These are phyloP conservation scores for Stratiomys singularior DNA, from an alignment of 2,888 invertebrate genomes.

Conservation along the genomic window DNA sequence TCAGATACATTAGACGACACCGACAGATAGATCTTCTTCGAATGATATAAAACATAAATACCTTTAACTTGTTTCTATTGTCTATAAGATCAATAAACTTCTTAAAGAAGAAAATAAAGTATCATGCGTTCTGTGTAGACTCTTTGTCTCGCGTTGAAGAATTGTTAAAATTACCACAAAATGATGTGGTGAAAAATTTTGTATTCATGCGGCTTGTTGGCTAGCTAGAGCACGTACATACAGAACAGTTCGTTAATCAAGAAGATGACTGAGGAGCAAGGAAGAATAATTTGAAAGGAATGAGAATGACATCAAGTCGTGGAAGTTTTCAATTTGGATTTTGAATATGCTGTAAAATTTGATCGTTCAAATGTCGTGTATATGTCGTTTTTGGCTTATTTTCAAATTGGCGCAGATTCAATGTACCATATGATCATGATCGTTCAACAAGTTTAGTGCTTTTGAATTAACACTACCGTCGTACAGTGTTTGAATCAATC, in stretches of 20 bases:
- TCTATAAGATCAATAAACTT: slow-evolving; percentile 45
- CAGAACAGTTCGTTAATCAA: neutral
- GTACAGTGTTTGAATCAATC: neutral
- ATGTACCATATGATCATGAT: slow-evolving; percentile 46
- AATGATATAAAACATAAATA: slow-evolving; percentile 19
- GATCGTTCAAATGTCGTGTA: neutral
- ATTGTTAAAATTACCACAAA: neutral
- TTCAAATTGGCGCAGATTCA: slow-evolving; percentile 45
- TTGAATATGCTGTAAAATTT: neutral
- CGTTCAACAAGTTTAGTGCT: neutral
- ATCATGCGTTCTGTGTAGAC: slow-evolving; percentile 34
- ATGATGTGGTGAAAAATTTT: neutral
- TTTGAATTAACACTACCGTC: neutral
- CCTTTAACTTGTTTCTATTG: slow-evolving; percentile 24
- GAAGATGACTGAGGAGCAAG: neutral
- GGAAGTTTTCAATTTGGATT: slow-evolving; percentile 15
- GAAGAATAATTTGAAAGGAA: slow-evolving; percentile 6
- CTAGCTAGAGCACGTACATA: slow-evolving; percentile 6
- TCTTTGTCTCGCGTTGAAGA: slow-evolving; percentile 37
- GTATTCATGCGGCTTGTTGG: neutral
- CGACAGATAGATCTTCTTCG: slow-evolving; percentile 46
- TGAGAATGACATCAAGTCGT: slow-evolving; percentile 33
- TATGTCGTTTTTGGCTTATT: slow-evolving; percentile 47
- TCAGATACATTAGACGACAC: slow-evolving; percentile 37
- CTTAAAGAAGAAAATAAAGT: slow-evolving; percentile 32